phyloP scores from a whole-genome alignment of 2,888 invertebrate genomes.

The Chelonus formosanus region DNA sequence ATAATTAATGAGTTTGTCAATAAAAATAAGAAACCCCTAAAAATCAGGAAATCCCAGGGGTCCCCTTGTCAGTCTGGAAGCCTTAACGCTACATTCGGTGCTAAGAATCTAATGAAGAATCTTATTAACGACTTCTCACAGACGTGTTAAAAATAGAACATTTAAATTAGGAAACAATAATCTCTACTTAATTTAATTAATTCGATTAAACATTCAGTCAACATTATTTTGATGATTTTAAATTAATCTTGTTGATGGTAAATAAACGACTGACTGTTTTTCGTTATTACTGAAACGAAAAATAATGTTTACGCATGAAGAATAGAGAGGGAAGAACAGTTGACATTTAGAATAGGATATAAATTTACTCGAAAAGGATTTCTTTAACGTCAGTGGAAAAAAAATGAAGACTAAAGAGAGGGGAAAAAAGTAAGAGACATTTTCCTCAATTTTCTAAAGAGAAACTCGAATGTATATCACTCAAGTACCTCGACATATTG shows the following conservation, averaged over 20 bases:
- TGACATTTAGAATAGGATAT: constrained; percentile 15
- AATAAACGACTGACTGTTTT: too few species aligned
- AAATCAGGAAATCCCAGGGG: too few species aligned
- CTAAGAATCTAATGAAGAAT: constrained; percentile 52
- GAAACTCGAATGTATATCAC: constrained; percentile 25
- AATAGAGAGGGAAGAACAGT: not conserved
- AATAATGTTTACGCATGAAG: not conserved
- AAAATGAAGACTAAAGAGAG: not conserved
- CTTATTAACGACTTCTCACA: too few species aligned
- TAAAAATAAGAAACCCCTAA: too few species aligned
- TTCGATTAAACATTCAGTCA: too few species aligned
- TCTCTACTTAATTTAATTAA: too few species aligned
- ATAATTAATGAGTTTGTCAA: too few species aligned
- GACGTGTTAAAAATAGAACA: too few species aligned
- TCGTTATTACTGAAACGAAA: not conserved
- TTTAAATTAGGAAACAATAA: too few species aligned
- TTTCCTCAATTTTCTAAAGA: constrained; percentile 19
- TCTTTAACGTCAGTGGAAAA: too few species aligned
- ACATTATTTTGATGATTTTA: too few species aligned
- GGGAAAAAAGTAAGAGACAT: not conserved
- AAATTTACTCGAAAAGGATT: constrained; percentile 12
- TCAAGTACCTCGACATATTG: constrained; percentile 24
- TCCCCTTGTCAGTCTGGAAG: constrained; percentile 40
- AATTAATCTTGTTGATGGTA: too few species aligned
- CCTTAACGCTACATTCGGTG: constrained; percentile 46